Evolutionary conservation across 2,888 invertebrate species (phyloP), one percentile per base, ranked within the genome.

Genomic region (Netelia inedita): DNA sequence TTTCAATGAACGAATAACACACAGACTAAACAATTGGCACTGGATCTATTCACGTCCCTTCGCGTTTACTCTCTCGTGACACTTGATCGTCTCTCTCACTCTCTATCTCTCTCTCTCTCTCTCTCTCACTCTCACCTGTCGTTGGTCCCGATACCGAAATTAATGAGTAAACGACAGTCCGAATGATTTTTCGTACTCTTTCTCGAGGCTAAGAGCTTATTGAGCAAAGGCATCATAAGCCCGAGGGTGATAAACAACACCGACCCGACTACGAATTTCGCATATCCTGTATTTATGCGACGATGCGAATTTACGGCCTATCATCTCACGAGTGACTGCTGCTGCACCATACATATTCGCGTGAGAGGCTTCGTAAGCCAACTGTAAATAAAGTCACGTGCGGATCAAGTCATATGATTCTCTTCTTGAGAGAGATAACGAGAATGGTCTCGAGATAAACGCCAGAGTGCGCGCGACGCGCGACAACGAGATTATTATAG

Each of bases 181-280:
- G 80, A 72, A 82, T 80, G 80, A 21, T 59, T 82, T 69, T 85
- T 87, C 82, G 85, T 86, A 82, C 95, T 95, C 94, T 95, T 96
- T 93, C 92, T 93, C 86, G 95, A 94, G 91, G 95, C 94, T 94
- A 96, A 96, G 89, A 97, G 94, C 95, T 96, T 96, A 93, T 96
- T 96, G 93, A 97, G 95, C 94, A 97, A 95, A 94, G 96, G 96
- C 97, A 97, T 97, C 94, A 94, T 95, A 93, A 90, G 86, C 85
- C 11, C 50, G 8, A 50, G 16, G 16, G 46, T 21, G 23, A 43
- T 28, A 46, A 78, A 63, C 19, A 79, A 79, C 14, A 68, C 11
- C 86, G 86, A 86, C 80, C 35, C 82, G 85, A 84, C 86, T 88
- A 88, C 83, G 87, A 86, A 89, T 88, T 88, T 87, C 88, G 89